Conservation (phyloP, 2,113 vertebrate species). For the Campylomormyrus tamandua region DNA sequence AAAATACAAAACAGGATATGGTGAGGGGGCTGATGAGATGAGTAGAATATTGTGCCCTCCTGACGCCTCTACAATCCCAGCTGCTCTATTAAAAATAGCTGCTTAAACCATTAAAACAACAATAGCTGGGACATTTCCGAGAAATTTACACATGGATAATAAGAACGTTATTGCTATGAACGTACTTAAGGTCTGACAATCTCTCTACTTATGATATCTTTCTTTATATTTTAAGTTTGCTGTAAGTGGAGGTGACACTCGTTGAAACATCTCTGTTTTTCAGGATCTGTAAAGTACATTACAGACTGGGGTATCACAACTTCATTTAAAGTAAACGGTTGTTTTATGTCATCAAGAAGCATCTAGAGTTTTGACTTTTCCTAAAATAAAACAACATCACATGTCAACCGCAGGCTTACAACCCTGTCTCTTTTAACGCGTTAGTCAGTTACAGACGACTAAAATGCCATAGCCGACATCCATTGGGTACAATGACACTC, state of each 20-base stretch:
- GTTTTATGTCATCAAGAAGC: background rate
- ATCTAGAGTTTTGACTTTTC: background rate
- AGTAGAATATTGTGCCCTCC: background rate
- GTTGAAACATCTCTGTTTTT: background rate
- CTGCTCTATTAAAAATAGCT: background rate
- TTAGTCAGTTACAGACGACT: background rate
- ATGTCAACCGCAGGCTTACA: background rate
- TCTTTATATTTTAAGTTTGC: background rate
- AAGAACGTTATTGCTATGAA: background rate
- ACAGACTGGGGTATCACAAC: background rate
- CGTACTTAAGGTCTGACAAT: background rate
- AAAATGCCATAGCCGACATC: background rate
- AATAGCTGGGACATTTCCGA: background rate
- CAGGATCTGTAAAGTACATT: background rate
- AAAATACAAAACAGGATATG: background rate
- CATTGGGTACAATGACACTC: background rate
- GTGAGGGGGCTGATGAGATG: background rate
- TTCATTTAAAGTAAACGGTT: background rate
- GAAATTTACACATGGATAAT: background rate
- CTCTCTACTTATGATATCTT: background rate
- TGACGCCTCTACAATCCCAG: background rate
- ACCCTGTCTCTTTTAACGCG: background rate
- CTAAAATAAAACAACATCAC: background rate
- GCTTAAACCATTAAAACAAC: background rate
- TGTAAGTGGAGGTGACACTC: background rate